Evolutionary conservation across 2,888 invertebrate species (phyloP).

Genomic region (Phytoseiulus persimilis): DNA sequence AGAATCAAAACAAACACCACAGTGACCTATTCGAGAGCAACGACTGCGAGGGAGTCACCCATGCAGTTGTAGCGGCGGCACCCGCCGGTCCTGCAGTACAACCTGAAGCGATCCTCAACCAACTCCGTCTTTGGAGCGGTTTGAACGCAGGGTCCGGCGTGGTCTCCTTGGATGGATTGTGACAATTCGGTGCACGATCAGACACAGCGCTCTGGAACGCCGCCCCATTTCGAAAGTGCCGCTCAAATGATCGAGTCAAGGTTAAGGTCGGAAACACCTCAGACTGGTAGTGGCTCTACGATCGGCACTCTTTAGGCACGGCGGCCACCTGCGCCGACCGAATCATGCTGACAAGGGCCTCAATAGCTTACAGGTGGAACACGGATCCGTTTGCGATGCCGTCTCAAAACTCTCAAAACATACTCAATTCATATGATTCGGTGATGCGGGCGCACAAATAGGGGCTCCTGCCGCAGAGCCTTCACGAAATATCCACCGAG

Average conservation of each 20-base stretch:
- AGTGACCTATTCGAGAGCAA: background rate
- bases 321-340: background rate
- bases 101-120: background rate
- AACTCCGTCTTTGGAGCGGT: background rate
- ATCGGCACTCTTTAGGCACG: background rate
- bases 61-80: background rate
- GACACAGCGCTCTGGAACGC: background rate
- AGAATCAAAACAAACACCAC: background rate
- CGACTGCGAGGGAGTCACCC: background rate
- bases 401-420: background rate
- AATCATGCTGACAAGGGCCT: background rate
- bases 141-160: background rate
- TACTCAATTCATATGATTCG: slow-evolving; percentile 5
- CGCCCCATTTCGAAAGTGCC: background rate
- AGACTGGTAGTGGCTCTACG: background rate
- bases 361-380: background rate
- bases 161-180: too few species aligned
- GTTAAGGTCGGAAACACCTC: slow-evolving; percentile 5
- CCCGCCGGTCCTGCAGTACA: background rate
- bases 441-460: background rate
- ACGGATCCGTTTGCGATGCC: background rate
- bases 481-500: background rate
- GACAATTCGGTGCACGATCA: too few species aligned
- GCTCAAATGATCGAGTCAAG: background rate
- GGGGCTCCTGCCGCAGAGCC: background rate